These are phyloP conservation scores for Eilema sororculum DNA, from an alignment of 2,888 invertebrate species.

Conservation along the genomic window DNA sequence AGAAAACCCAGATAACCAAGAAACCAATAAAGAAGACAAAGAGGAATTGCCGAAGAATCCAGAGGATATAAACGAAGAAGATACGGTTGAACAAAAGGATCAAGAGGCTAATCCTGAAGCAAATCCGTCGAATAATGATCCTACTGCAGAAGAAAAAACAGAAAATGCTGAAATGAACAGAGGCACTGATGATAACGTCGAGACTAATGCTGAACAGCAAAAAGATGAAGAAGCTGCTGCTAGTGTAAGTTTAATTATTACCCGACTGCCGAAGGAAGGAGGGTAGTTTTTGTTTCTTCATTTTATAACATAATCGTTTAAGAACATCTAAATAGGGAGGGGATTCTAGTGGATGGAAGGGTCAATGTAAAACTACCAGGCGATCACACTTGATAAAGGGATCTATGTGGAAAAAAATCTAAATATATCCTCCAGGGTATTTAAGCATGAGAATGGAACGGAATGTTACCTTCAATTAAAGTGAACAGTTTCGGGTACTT, in stretches of 20 bases:
- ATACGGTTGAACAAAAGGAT: conserved; percentile 76
- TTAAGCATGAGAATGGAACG: no score
- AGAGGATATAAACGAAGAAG: conserved; percentile 76
- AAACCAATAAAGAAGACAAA: conserved; percentile 61
- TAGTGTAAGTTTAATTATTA: conserved; percentile 68
- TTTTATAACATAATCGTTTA: neutral
- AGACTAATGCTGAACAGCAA: conserved; percentile 79
- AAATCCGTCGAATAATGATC: conserved; percentile 81
- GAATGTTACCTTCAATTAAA: no score
- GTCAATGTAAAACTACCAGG: no score
- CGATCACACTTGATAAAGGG: no score
- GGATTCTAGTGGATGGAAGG: no score
- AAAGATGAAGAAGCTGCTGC: conserved; percentile 79
- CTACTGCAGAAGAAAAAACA: conserved; percentile 79
- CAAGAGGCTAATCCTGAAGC: conserved; percentile 84
- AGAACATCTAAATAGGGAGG: no score
- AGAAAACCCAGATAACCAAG: conserved; percentile 65
- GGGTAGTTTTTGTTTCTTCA: neutral
- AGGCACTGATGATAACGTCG: conserved; percentile 82
- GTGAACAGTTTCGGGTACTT: no score
- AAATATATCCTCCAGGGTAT: neutral
- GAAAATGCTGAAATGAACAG: conserved; percentile 82
- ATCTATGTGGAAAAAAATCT: neutral
- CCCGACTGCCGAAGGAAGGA: no score
- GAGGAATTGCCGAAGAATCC: conserved; percentile 78